Conservation (phyloP, 2,888 invertebrate genomes). For the Athalia circularis region DNA sequence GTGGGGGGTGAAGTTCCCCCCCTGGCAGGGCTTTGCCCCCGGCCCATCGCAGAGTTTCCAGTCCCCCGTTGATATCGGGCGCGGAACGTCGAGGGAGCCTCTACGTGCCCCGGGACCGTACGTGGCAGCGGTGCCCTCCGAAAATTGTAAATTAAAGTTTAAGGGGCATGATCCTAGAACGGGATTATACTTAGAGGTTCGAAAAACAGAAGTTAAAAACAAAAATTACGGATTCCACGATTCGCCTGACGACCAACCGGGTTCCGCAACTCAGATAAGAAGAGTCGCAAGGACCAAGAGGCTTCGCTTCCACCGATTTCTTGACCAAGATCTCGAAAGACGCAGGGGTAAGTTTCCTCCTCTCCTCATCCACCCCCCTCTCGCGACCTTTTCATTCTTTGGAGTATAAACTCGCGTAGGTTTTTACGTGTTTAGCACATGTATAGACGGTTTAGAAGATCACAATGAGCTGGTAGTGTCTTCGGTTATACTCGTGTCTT, state of each 20-base stretch:
- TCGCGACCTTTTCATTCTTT: too few species aligned
- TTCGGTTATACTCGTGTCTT: constrained; percentile 3
- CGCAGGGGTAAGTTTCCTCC: too few species aligned
- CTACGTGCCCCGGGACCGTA: constrained; percentile 52
- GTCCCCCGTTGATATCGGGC: constrained; percentile 72
- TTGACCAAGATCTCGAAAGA: too few species aligned
- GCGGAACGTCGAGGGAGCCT: constrained; percentile 70
- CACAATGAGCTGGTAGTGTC: background rate
- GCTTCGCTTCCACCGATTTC: background rate
- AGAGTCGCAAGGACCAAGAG: constrained; percentile 1
- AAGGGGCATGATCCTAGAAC: constrained; percentile 7
- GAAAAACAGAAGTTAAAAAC: too few species aligned
- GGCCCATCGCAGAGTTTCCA: constrained; percentile 34
- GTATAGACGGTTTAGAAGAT: too few species aligned
- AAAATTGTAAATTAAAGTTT: constrained; percentile 9
- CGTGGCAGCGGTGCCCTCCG: constrained; percentile 39
- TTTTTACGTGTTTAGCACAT: too few species aligned
- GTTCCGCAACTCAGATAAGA: too few species aligned
- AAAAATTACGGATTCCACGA: too few species aligned
- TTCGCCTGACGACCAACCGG: too few species aligned
- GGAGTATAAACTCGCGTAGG: too few species aligned
- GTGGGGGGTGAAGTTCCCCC: constrained; percentile 55
- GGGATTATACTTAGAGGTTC: background rate
- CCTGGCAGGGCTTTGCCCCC: constrained; percentile 36
- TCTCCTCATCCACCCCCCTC: too few species aligned